Conservation (phyloP, 2,888 invertebrate species). For the Leucophenga maculata region DNA sequence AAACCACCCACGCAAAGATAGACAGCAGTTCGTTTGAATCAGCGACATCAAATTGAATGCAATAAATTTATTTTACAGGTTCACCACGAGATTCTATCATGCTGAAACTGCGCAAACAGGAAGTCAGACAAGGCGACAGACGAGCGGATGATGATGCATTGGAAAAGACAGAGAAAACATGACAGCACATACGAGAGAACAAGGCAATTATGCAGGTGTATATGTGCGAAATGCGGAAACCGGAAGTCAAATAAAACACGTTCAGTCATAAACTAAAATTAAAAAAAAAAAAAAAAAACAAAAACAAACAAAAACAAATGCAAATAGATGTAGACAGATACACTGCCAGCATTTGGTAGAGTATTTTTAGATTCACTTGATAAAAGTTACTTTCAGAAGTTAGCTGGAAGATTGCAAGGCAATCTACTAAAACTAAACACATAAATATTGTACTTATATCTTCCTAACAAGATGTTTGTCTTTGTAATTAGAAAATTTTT, state of each 20-base stretch:
- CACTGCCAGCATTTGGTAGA: too few species aligned
- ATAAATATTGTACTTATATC: too few species aligned
- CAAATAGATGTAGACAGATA: slow-evolving; percentile 1
- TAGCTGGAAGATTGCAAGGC: too few species aligned
- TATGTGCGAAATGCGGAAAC: slow-evolving; percentile 3
- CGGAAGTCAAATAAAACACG: slow-evolving; percentile 61
- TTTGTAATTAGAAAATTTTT: too few species aligned
- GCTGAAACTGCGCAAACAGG: slow-evolving; percentile 25
- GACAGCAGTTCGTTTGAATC: slow-evolving; percentile 47
- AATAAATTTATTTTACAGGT: slow-evolving; percentile 60
- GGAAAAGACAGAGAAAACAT: neutral
- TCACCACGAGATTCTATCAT: slow-evolving; percentile 36
- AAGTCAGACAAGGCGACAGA: slow-evolving; percentile 23
- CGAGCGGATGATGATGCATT: neutral
- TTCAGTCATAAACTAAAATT: slow-evolving; percentile 55
- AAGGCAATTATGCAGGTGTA: neutral
- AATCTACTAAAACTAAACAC: too few species aligned
- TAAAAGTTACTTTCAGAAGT: too few species aligned
- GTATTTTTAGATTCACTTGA: too few species aligned
- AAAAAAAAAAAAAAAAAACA: neutral
- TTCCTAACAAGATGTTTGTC: too few species aligned
- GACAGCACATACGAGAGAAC: neutral
- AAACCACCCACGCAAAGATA: slow-evolving; percentile 19
- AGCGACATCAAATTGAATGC: slow-evolving; percentile 60
- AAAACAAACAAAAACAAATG: too few species aligned